A percentile compares a stretch with the other conserved stretches of the same genome.
These are phyloP conservation scores for Taeniopygia guttata DNA, from an alignment of 2,797 vertebrate species.

Conservation along the genomic window DNA sequence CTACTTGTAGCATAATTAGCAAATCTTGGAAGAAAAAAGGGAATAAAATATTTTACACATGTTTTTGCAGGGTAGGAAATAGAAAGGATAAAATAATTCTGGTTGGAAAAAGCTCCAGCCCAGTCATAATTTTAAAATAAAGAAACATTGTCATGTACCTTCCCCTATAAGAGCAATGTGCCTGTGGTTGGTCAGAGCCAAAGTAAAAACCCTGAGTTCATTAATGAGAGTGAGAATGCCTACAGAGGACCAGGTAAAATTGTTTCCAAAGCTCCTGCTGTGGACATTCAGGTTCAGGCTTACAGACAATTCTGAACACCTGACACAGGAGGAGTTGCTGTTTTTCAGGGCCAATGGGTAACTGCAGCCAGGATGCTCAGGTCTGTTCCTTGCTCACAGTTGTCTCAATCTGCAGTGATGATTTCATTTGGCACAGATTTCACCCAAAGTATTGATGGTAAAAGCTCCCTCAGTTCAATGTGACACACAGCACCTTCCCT, in stretches of 20 bases:
- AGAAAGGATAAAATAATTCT: conserved; percentile 1
- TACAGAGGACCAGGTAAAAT: neutral
- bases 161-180: neutral
- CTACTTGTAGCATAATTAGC: neutral
- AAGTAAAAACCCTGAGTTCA: neutral
- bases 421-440: neutral
- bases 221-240: neutral
- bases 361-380: neutral
- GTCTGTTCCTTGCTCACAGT: neutral
- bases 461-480: neutral
- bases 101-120: neutral
- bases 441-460: neutral
- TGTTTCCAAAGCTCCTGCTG: neutral
- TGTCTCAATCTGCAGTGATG: neutral
- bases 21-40: conserved; percentile 10
- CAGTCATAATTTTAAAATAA: neutral
- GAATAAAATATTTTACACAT: neutral
- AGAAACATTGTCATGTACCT: neutral
- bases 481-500: neutral
- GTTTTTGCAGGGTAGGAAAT: neutral
- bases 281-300: neutral
- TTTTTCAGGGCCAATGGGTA: neutral
- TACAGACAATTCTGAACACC: neutral
- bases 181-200: neutral
- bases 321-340: neutral